A percentile compares a stretch with the other conserved stretches of the same genome.
Conservation (phyloP, 2,113 vertebrate genomes). For the Pogonocichla stellata region DNA sequence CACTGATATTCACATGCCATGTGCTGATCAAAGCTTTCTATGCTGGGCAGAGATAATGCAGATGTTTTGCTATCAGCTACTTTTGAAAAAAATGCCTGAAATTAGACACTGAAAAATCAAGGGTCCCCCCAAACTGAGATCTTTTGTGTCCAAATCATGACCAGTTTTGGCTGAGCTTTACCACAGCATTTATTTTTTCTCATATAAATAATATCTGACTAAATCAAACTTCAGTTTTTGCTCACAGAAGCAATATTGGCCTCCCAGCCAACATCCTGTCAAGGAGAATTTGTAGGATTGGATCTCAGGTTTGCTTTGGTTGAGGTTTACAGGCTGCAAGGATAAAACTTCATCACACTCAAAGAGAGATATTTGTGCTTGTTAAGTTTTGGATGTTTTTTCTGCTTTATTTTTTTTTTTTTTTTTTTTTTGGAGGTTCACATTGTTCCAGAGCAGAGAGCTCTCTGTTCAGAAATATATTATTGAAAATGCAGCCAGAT, state of each 20-base stretch:
- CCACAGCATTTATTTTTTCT: neutral
- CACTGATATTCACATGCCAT: neutral
- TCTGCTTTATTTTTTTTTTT: neutral
- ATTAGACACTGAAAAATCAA: neutral
- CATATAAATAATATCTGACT: neutral
- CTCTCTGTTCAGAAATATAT: neutral
- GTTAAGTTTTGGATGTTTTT: neutral
- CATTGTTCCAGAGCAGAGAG: neutral
- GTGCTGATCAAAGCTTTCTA: neutral
- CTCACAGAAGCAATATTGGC: neutral
- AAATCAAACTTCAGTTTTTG: neutral
- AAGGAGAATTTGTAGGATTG: neutral
- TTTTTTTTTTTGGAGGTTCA: neutral
- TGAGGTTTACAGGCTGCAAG: neutral
- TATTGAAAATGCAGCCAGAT: slow-evolving; percentile 20
- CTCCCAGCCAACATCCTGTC: neutral
- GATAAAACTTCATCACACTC: neutral
- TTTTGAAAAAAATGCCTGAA: neutral
- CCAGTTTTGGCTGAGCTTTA: neutral
- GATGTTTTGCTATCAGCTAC: neutral
- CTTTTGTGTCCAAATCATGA: neutral
- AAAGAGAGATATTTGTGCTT: neutral
- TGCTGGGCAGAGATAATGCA: neutral
- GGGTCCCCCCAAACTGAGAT: neutral
- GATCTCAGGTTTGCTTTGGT: neutral